Evolutionary conservation across 1,140 invertebrate genomes (phyloP), one percentile per base, ranked within the genome.

Genomic region (Monochamus saltuarius): DNA sequence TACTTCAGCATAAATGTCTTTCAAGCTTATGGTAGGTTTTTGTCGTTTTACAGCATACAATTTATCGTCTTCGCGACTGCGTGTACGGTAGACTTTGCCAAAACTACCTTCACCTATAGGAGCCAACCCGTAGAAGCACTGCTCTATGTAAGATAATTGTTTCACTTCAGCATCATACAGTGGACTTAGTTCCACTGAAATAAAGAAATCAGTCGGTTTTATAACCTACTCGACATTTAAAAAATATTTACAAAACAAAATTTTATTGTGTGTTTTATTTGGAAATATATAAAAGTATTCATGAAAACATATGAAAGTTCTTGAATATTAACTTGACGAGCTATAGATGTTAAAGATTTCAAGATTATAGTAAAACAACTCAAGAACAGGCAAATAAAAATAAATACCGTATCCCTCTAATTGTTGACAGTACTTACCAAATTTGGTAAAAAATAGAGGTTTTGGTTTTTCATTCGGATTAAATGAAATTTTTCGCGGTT

Each of bases 21-120:
- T 76, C 40, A 84, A 79, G 71, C 89, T 74, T 82, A 81, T 56
- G 83, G 85, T 53, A 79, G 77, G 69, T 84, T 89, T 66, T 76
- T 76, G 63, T 82, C 82, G 49, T 83, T 80, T 29, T 82, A 87
- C 75, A 8, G 89, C 89, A 80, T 90, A 91, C 35, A 80, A 75
- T 40, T 79, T 77, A 1, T 82, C 81, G 79, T 90, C 86, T 66
- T 87, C 83, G 61, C 81, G 83, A 66, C 81, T 85, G 57, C 76
- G 77, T 1, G 85, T 87, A 74, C 85, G 84, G 66, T 83, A 90
- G 0, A 90, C 89, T 68, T 87, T 84, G 42, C 89, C 89, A 80
- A 90, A 91, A 4, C 86, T 89, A 10, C 89, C 89, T 68, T 83
- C 82, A 29, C 89, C 89, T 39, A 91, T 78, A 66, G 83, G 82